Evolutionary conservation across 2,888 invertebrate species (phyloP), one percentile per base, ranked within the genome.

Genomic region (Monoplex corrugatus): DNA sequence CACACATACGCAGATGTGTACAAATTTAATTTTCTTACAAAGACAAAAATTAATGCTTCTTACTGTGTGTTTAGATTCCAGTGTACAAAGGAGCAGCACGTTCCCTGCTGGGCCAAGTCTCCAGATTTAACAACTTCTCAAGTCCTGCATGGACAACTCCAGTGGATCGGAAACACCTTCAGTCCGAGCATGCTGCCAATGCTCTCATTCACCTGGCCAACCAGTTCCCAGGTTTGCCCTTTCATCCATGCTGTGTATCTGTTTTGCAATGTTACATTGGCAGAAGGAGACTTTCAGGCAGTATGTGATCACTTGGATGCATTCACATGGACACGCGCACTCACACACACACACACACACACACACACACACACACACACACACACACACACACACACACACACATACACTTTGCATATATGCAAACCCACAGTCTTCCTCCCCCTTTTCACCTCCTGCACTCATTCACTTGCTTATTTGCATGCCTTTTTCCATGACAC

Each of bases 211-310:
- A 92, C 80, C 91, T 95, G 0, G 92, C 92, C 8, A 93, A 92
- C 72, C 86, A 94, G 78, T 84, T 93, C 87, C 94, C 94, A 91
- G 95, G 95, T 94, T 91, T 89, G 40, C 3, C n/a, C n/a, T n/a
- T n/a, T n/a, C n/a, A n/a, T n/a, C n/a, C n/a, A n/a, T n/a, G n/a
- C n/a, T n/a, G n/a, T n/a, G n/a, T n/a, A n/a, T n/a, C n/a, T n/a
- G n/a, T n/a, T n/a, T n/a, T n/a, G n/a, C n/a, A n/a, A n/a, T 57
- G 13, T 57, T 57, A 57, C 57, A 57, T 57, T 13, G 13, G 57
- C 80, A 80, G 40, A 35, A 8, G 2, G 10, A 68, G 10, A 40
- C 68, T n/a, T n/a, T 38, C 10, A 40, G 40, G 35, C 10, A 28
- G n/a, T 2, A 28, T 72, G 72, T n/a, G n/a, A 0, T n/a, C 5